Percentiles rank a stretch among this genome's conserved stretches.
These are phyloP conservation scores for Rhingia rostrata DNA, from an alignment of 2,888 invertebrate species.

Conservation along the genomic window DNA sequence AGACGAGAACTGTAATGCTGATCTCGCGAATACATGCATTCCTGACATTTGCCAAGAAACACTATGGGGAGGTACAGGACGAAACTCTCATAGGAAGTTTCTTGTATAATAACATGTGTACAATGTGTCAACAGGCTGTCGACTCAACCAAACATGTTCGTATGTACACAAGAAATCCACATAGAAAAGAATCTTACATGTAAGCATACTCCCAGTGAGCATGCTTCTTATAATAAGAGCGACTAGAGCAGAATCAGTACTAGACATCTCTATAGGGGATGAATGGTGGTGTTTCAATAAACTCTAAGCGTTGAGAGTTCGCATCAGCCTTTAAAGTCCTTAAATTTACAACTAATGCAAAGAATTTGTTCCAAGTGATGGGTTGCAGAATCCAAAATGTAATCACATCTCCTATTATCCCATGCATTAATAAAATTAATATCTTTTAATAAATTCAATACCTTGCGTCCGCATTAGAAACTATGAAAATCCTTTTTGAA, in stretches of 20 bases:
- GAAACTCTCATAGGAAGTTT: conserved; percentile 35
- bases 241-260: background rate
- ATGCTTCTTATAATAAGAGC: background rate
- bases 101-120: conserved; percentile 50
- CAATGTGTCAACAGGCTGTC: conserved; percentile 55
- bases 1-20: background rate
- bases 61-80: background rate
- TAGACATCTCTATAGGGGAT: background rate
- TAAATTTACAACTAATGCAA: too few species aligned
- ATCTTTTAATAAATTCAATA: too few species aligned
- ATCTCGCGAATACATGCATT: background rate
- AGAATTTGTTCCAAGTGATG: too few species aligned
- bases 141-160: conserved; percentile 19
- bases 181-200: conserved; percentile 23
- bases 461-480: too few species aligned
- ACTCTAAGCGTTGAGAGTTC: too few species aligned
- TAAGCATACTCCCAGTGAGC: conserved; percentile 11
- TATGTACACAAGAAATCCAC: conserved; percentile 1
- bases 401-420: too few species aligned
- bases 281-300: too few species aligned
- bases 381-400: too few species aligned
- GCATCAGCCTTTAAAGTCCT: too few species aligned
- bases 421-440: too few species aligned
- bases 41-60: background rate
- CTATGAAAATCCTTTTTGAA: too few species aligned